These are phyloP conservation scores for Todus mexicanus DNA, from an alignment of 2,797 vertebrate species.

Conservation along the genomic window DNA sequence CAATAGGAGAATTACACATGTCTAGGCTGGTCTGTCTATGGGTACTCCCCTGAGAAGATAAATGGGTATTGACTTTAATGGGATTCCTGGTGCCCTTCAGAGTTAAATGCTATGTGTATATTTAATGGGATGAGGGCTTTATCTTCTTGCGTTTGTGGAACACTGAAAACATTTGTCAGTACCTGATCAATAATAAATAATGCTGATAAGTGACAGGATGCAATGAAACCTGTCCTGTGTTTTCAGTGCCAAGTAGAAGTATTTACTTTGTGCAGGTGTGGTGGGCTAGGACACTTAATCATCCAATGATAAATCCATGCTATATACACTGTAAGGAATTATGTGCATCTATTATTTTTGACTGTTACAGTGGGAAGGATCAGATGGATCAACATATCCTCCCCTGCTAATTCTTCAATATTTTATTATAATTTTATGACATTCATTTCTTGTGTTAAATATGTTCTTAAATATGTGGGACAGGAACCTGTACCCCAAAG, in stretches of 20 bases:
- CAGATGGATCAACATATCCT: not conserved
- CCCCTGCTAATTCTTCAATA: not conserved
- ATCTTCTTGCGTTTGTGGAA: not conserved
- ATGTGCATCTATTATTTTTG: not conserved
- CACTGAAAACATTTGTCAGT: constrained; percentile 4
- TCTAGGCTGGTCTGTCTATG: not conserved
- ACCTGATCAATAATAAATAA: constrained; percentile 40
- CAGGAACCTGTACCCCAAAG: not conserved
- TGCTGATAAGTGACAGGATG: not conserved
- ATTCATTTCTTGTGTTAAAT: not conserved
- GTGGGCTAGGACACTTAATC: not conserved
- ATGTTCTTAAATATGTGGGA: not conserved
- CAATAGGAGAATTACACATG: not conserved
- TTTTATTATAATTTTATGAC: not conserved
- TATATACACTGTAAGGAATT: not conserved
- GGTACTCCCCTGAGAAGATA: not conserved
- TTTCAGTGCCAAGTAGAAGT: not conserved
- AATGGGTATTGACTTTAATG: not conserved
- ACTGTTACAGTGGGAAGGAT: not conserved
- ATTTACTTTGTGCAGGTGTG: not conserved
- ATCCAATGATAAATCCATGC: not conserved
- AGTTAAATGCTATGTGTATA: not conserved
- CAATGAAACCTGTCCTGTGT: not conserved
- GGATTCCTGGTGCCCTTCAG: not conserved
- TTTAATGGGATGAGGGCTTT: constrained; percentile 3